Evolutionary conservation across 1,140 invertebrate genomes (phyloP), one percentile per base, ranked within the genome.

Genomic region (Apolygus lucorum): DNA sequence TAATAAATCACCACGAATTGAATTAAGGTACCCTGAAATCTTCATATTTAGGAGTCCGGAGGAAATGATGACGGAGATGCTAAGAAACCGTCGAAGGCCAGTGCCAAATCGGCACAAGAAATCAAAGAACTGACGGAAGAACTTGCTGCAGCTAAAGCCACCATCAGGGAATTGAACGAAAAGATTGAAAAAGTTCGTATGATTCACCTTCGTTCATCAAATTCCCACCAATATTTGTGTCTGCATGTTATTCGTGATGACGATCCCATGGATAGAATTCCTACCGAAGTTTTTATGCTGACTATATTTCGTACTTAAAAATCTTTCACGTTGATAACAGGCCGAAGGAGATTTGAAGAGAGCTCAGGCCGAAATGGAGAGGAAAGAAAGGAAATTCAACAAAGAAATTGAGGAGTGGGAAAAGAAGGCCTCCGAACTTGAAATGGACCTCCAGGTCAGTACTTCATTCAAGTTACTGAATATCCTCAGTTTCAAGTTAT

Each of bases 101-200:
- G 80, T 71, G 80, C 81, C 67, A 80, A 81, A 63, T 79, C 81
- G 13, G 76, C 76, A 34, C 70, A 74, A 42, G 84, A 85, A 75
- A 74, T 85, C 52, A 79, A 80, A 69, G 76, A 81, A 71, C 75
- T 82, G 14, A 78, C 80, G 76, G 83, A 84, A 68, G 81, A 85
- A 74, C 74, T 80, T 62, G 77, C 80, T 17, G 77, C 73, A 25
- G 74, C 79, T 22, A 76, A 78, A 68, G 78, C 75, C 71, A 81
- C 82, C 71, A 72, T 81, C 14, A 74, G 80, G 73, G 82, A 86
- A 72, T 63, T 84, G 21, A 84, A 84, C 72, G 82, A 85, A 65
- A 86, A 88, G 74, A 75, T 87, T 42, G 83, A 85, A 28, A 90
- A 88, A 75, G 80, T 85, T 28, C 17, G 42, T 67, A n/a, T n/a